Evolutionary conservation across 2,888 invertebrate species (phyloP).

Genomic region (Abscondita cerata): DNA sequence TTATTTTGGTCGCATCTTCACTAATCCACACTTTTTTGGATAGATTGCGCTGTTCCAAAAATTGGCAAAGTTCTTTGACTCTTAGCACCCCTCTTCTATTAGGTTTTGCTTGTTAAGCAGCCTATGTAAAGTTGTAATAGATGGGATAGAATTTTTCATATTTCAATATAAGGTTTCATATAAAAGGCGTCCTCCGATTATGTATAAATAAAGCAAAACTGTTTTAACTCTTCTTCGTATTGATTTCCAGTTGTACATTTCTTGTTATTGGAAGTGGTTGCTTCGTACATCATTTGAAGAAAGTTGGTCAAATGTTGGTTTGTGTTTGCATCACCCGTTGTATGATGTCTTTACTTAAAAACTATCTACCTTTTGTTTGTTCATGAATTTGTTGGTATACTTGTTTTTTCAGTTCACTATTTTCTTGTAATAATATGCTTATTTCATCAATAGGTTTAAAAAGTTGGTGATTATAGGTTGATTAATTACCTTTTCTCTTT

Average conservation of each 20-base stretch:
- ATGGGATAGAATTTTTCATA: neutral
- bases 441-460: no score
- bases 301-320: no score
- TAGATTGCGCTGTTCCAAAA: neutral
- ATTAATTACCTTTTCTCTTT: no score
- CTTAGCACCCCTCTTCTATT: slow-evolving; percentile 3
- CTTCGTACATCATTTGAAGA: neutral
- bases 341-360: no score
- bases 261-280: neutral
- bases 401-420: no score
- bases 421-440: no score
- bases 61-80: neutral
- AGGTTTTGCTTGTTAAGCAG: neutral
- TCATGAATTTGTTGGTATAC: no score
- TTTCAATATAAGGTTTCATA: slow-evolving; percentile 14
- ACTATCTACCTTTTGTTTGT: no score
- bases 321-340: no score
- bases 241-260: neutral
- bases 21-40: neutral
- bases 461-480: no score
- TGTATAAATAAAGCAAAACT: slow-evolving; percentile 7
- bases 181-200: slow-evolving; percentile 2
- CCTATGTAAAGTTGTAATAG: neutral
- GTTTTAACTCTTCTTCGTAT: neutral
- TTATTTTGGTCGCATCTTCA: slow-evolving; percentile 3